Base-by-base conservation (phyloP, 2,113 vertebrate species). In the Agapornis roseicollis region DNA sequence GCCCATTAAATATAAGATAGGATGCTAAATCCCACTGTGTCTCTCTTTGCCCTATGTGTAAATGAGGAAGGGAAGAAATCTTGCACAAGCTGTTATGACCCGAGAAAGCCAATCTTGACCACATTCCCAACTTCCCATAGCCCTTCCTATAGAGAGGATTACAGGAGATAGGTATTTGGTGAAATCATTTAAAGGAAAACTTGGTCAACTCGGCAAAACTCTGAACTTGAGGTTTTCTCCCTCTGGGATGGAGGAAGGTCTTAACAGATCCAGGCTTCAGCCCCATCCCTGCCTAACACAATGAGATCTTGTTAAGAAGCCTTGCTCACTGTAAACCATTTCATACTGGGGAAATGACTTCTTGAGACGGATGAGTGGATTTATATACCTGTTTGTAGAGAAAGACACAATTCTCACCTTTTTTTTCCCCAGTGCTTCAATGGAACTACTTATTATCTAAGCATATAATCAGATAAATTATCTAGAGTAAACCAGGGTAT, bases 61-160 rank as follows among this genome's bases (percentile, higher is more conserved):
- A 20, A 44, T 17, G 2, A 88, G 33, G 8, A 46, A 25, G 19
- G 28, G 12, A 20, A 42, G 28, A 78, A 91, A 63, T 8, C 63
- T 0, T 20, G 42, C 19, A 25, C 12, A 7, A 2, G 10, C 35
- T 24, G 35, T 25, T 25, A 41, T 0, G 11, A 66, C 22, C 49
- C 33, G 39, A 29, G 42, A 46, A 58, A 91, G 35, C 9, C 29
- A 3, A 15, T 4, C 53, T 23, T 37, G 29, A n/a, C 31, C 35
- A 24, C 55, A 6, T 70, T n/a, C 68, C 35, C 63, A 49, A n/a
- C 6, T 23, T 17, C 33, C 33, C 56, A 35, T 7, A 7, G 10
- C 3, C 19, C 53, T 25, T 63, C 66, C 47, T 27, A 23, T 5
- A 42, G 24, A 70, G 8, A 53, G 13, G 19, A 50, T 16, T n/a